Evolutionary conservation across 1,140 invertebrate genomes (phyloP), one percentile per base, ranked within the genome.

Genomic region (Rhagoletis pomonella): DNA sequence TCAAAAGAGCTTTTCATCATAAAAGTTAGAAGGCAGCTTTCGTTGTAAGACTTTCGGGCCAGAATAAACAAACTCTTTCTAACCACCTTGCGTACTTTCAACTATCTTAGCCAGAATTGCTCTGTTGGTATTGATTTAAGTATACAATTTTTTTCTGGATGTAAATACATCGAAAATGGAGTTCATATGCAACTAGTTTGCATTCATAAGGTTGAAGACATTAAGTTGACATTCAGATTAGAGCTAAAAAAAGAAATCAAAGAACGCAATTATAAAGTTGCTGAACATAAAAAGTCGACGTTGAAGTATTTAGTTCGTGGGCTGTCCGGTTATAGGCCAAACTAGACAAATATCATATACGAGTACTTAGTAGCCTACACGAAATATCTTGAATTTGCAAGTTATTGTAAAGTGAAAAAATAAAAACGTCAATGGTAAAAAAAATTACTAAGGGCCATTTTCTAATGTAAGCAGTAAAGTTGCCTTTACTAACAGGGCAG

Each of bases 301-400:
- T 55, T 81, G 47, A 81, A 81, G 55, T 55, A 29, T 29, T 29
- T 29, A 81, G 9, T 55, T 55, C 73, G 73, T 81, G 73, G 73
- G 73, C 17, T 81, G 50, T 81, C 73, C 73, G 73, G 73, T 81
- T 29, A 29, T n/a, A 55, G 3, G 55, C n/a, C 1, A 73, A 47
- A 73, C 44, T 73, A 47, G 29, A 42, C 64, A 39, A 39, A 67
- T 67, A 29, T 29, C 39, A 10, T 67, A 67, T 67, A 5, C 39
- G 7, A 10, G 42, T 73, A 47, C 67, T 7, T 10, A 55, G 50
- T 10, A 73, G 17, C 67, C 67, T 73, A 73, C 67, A 14, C 39
- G 44, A 73, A 69, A 47, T 44, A 17, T 39, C 44, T 73, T 29
- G 42, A 4, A 14, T 69, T 29, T 69, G 39, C 67, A 69, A 69